phyloP scores from a whole-genome alignment of 2,888 invertebrate genomes.

The Hyposoter didymator region DNA sequence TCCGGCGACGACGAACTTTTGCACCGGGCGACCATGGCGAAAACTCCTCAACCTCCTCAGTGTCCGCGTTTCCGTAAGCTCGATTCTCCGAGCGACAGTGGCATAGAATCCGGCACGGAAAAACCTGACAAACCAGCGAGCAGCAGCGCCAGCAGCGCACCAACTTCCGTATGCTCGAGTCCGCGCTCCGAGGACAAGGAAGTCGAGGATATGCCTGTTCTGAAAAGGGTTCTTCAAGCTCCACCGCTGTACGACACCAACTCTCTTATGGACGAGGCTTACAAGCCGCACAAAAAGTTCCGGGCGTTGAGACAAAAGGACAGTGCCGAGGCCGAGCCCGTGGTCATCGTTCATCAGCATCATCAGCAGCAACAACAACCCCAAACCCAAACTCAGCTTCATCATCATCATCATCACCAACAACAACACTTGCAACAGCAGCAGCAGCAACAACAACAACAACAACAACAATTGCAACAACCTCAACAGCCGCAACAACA shows the following conservation, averaged over 20 bases:
- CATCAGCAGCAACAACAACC: conserved; percentile 85
- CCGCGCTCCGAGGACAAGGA: conserved; percentile 94
- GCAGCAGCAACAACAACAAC: conserved; percentile 72
- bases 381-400: no score
- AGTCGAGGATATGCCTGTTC: conserved; percentile 95
- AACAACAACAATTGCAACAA: conserved; percentile 76
- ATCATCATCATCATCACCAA: conserved; percentile 75
- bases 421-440: conserved; percentile 81
- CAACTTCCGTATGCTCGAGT: conserved; percentile 93
- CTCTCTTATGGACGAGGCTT: conserved; percentile 96
- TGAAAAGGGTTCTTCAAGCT: conserved; percentile 96
- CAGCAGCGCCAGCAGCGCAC: conserved; percentile 87
- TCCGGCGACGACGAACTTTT: conserved; percentile 90
- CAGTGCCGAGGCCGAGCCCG: conserved; percentile 91
- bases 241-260: conserved; percentile 96
- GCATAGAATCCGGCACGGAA: conserved; percentile 96
- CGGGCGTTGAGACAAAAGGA: conserved; percentile 93
- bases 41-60: conserved; percentile 82
- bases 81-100: conserved; percentile 96
- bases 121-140: conserved; percentile 89
- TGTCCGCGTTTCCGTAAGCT: conserved; percentile 91
- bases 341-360: conserved; percentile 84
- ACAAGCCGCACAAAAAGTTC: conserved; percentile 98
- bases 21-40: conserved; percentile 83
- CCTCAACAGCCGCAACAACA: conserved; percentile 75